Evolutionary conservation across 2,113 vertebrate genomes (phyloP).

Genomic region (Anguilla rostrata): DNA sequence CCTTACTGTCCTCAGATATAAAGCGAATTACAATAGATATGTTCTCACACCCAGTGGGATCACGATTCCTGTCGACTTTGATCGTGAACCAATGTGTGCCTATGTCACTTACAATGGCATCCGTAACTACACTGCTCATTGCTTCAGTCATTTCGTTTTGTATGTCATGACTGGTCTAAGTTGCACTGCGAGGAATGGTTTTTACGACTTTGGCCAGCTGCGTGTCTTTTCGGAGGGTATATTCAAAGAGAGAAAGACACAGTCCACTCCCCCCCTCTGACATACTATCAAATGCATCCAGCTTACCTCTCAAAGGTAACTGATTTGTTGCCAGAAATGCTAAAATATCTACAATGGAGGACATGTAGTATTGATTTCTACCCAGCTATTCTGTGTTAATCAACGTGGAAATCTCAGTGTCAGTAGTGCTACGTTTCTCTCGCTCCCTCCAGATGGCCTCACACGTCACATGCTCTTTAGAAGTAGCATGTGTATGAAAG

Average conservation of each 20-base stretch:
- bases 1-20: neutral
- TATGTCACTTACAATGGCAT: constrained; percentile 10
- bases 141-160: constrained; percentile 20
- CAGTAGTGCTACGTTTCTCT: neutral
- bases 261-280: neutral
- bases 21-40: neutral
- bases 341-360: neutral
- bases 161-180: constrained; percentile 21
- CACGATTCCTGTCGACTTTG: constrained; percentile 25
- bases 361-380: neutral
- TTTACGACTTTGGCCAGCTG: neutral
- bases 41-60: neutral
- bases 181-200: neutral
- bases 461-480: neutral
- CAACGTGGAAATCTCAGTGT: neutral
- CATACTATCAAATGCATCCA: neutral
- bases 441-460: neutral
- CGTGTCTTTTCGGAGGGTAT: neutral
- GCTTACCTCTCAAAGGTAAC: neutral
- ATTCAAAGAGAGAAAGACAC: neutral
- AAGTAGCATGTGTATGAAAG: neutral
- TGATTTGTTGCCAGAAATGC: neutral
- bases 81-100: constrained; percentile 10
- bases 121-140: constrained; percentile 11
- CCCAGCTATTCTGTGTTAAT: neutral